Conservation (phyloP, 1,140 invertebrate species). For the Aphelenchoides fujianensis region DNA sequence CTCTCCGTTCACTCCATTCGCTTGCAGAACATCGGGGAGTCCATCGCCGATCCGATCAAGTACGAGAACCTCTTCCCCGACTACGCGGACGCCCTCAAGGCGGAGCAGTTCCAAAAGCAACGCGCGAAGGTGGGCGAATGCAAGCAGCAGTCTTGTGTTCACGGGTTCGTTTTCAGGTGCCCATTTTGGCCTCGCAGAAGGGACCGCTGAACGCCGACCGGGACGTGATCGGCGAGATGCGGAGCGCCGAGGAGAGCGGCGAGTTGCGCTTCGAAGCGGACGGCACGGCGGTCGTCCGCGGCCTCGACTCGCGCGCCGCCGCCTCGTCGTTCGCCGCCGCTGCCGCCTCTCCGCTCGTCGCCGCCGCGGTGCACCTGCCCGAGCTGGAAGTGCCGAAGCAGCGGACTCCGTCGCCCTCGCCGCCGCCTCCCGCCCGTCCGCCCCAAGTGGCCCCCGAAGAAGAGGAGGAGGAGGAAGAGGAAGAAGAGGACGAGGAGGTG, state of each 20-base stretch:
- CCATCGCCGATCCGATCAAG: slow-evolving; percentile 86
- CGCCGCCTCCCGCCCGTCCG: slow-evolving; percentile 19
- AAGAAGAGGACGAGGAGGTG: slow-evolving; percentile 33
- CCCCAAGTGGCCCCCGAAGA: neutral
- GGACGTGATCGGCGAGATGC: slow-evolving; percentile 42
- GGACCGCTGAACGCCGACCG: slow-evolving; percentile 33
- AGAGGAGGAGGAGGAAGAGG: slow-evolving; percentile 32
- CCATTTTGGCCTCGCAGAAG: slow-evolving; percentile 33
- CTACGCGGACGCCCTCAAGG: slow-evolving; percentile 73
- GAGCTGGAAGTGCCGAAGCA: slow-evolving; percentile 4
- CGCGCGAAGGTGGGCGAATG: slow-evolving; percentile 37
- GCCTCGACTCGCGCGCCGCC: neutral
- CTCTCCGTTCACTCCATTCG: neutral
- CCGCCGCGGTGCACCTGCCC: slow-evolving; percentile 2
- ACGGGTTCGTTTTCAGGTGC: slow-evolving; percentile 13
- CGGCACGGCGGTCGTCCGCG: slow-evolving; percentile 23
- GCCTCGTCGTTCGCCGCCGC: neutral
- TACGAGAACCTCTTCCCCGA: slow-evolving; percentile 96
- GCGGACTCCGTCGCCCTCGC: slow-evolving; percentile 27
- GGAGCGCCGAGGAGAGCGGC: slow-evolving; percentile 34
- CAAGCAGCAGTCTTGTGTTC: slow-evolving; percentile 23
- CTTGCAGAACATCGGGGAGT: slow-evolving; percentile 67
- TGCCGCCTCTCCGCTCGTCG: neutral
- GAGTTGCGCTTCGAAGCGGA: slow-evolving; percentile 39
- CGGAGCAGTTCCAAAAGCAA: slow-evolving; percentile 71